Percentiles rank a stretch among this genome's conserved stretches.
These are phyloP conservation scores for Lates calcarifer DNA, from an alignment of 2,113 vertebrate species.

Conservation along the genomic window DNA sequence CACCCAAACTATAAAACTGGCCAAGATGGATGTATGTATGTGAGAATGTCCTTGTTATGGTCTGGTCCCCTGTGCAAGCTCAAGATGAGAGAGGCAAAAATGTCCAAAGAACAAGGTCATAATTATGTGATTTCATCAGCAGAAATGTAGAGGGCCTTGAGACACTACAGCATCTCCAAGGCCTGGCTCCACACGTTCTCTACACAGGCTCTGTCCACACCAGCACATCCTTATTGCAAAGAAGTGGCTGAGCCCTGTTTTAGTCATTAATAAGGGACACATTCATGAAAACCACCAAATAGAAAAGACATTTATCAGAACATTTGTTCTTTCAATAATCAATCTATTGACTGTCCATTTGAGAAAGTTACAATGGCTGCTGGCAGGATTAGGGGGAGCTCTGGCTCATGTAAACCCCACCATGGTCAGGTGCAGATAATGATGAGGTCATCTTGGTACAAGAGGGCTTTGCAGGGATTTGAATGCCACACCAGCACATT, in stretches of 20 bases:
- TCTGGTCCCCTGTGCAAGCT: too few species aligned
- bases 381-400: background rate
- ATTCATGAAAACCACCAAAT: background rate
- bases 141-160: too few species aligned
- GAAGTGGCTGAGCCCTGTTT: too few species aligned
- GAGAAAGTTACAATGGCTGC: background rate
- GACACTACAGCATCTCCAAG: too few species aligned
- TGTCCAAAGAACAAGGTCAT: too few species aligned
- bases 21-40: background rate
- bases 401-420: background rate
- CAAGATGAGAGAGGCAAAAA: too few species aligned
- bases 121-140: too few species aligned
- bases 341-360: background rate
- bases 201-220: too few species aligned
- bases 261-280: background rate
- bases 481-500: background rate
- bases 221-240: too few species aligned
- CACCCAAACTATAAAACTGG: background rate
- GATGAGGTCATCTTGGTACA: background rate
- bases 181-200: too few species aligned
- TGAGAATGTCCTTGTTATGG: too few species aligned
- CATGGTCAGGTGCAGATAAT: conserved; percentile 1
- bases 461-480: background rate
- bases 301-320: background rate
- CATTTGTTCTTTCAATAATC: background rate